Evolutionary conservation across 2,888 invertebrate genomes (phyloP).

Genomic region (Cephalotes varians): DNA sequence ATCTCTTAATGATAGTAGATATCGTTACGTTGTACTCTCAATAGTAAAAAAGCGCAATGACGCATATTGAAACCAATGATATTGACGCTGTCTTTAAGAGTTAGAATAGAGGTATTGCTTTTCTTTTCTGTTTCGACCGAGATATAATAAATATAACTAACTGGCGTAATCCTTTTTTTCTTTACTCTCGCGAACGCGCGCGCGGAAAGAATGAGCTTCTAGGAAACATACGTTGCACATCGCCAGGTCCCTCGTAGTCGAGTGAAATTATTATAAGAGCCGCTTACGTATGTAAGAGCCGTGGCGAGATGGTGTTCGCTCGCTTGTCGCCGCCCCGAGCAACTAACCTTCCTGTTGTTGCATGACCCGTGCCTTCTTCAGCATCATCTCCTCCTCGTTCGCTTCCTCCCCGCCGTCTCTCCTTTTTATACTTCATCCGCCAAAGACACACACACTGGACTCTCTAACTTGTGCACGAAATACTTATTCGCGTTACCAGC

Average conservation of each 20-base stretch:
- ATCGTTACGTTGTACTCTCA: too few relatives aligned
- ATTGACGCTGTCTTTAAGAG: too few relatives aligned
- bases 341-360: conserved; percentile 84
- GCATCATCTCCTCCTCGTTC: conserved; percentile 77
- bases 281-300: conserved; percentile 79
- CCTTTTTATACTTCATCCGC: conserved; percentile 62
- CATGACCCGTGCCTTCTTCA: conserved; percentile 82
- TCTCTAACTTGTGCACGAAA: conserved; percentile 64
- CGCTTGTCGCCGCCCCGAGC: conserved; percentile 84
- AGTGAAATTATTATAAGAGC: conserved; percentile 82
- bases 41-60: too few relatives aligned
- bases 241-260: conserved; percentile 67
- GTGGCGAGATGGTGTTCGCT: conserved; percentile 81
- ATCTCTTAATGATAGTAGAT: too few relatives aligned
- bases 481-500: conserved; percentile 59
- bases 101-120: too few relatives aligned
- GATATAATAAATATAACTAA: conserved; percentile 53
- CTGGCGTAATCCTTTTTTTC: conserved; percentile 26
- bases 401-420: conserved; percentile 44
- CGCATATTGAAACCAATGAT: too few relatives aligned
- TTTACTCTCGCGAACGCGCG: conserved; percentile 1
- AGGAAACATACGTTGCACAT: conserved; percentile 72
- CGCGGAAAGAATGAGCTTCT: conserved; percentile 68
- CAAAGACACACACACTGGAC: conserved; percentile 67
- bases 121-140: conserved; percentile 39